Conservation (phyloP, 2,888 invertebrate species). For the Altica lythri region DNA sequence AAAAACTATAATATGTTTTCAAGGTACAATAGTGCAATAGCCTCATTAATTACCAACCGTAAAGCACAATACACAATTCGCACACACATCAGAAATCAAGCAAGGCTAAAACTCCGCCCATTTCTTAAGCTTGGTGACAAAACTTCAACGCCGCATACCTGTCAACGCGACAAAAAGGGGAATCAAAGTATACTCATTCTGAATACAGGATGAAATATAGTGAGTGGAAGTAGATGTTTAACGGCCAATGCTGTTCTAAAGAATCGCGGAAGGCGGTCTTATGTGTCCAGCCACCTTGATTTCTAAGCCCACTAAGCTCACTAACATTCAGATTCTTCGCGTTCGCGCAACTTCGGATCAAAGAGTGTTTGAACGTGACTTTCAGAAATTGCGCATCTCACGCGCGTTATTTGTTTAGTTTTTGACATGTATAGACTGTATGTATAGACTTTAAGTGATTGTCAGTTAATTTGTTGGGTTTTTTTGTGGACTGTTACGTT, state of each 20-base stretch:
- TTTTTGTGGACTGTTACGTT: too few species aligned
- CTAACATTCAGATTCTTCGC: conserved; percentile 36
- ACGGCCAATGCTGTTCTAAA: conserved; percentile 46
- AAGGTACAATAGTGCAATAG: too few species aligned
- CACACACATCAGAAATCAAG: conserved; percentile 7
- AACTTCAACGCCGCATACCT: conserved; percentile 32
- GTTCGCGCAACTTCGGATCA: conserved; percentile 36
- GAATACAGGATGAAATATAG: conserved; percentile 29
- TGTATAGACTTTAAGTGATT: too few species aligned
- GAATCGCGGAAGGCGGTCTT: conserved; percentile 46
- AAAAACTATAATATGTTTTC: too few species aligned
- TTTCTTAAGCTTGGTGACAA: conserved; percentile 36
- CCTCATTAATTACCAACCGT: conserved; percentile 2
- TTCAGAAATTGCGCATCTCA: conserved; percentile 3
- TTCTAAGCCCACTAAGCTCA: conserved; percentile 38
- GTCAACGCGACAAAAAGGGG: conserved; percentile 36
- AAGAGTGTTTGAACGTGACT: not conserved
- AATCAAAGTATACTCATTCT: conserved; percentile 25
- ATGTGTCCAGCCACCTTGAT: conserved; percentile 41
- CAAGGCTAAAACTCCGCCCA: conserved; percentile 24
- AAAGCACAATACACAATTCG: conserved; percentile 1
- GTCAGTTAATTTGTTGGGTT: too few species aligned
- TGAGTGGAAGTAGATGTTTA: conserved; percentile 46
- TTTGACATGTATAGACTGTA: too few species aligned
- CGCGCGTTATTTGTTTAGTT: not conserved